Evolutionary conservation across 2,113 vertebrate species (phyloP).

Genomic region (Columbina picui): DNA sequence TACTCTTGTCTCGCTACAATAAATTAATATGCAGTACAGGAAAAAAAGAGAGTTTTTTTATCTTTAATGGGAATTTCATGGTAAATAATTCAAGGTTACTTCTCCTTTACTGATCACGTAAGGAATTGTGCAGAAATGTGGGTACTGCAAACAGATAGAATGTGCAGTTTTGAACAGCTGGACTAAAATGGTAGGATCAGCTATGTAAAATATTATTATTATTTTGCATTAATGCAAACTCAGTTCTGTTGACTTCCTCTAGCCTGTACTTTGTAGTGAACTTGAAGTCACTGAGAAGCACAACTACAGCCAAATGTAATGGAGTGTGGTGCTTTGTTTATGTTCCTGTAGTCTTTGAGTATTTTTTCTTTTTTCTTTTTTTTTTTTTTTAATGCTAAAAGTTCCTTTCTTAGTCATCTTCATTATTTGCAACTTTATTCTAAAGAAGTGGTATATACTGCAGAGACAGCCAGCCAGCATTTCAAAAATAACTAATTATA

Average conservation of each 20-base stretch:
- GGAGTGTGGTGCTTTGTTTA: background rate
- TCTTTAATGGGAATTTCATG: background rate
- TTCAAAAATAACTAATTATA: background rate
- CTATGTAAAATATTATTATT: background rate
- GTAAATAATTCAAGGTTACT: background rate
- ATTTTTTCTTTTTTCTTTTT: background rate
- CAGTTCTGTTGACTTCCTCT: background rate
- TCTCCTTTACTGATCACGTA: background rate
- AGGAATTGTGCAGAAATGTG: background rate
- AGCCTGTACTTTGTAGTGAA: background rate
- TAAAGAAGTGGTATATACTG: background rate
- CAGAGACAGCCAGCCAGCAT: background rate
- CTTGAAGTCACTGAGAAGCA: background rate
- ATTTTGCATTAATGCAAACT: background rate
- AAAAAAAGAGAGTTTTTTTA: background rate
- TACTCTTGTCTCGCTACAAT: background rate
- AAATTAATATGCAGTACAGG: conserved; percentile 45
- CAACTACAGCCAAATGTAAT: background rate
- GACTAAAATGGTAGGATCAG: background rate
- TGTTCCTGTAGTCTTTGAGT: background rate
- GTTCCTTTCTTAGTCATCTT: background rate
- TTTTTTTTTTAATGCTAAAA: background rate
- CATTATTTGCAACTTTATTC: background rate
- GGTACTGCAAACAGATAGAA: background rate
- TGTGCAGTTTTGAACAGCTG: background rate